Percentiles rank a stretch among this genome's conserved stretches.
Conservation (phyloP, 2,888 invertebrate species). For the Candidula unifasciata region DNA sequence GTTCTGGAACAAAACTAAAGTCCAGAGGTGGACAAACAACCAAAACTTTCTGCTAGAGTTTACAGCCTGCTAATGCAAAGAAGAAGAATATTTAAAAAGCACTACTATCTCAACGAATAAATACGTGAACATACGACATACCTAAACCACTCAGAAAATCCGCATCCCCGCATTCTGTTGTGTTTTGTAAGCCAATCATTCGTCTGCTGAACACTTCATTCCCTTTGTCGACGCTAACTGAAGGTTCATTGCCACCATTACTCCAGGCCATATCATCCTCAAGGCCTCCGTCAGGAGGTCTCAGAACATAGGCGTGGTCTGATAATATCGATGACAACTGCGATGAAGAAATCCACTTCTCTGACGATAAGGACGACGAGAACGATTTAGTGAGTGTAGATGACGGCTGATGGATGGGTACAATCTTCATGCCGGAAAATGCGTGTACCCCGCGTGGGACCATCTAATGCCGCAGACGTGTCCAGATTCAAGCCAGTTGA, state of each 20-base stretch:
- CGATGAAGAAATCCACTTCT: not conserved
- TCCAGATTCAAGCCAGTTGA: too few relatives aligned
- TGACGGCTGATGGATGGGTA: not conserved
- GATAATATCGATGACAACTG: not conserved
- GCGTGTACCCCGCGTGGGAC: constrained; percentile 14
- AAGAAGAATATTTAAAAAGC: too few relatives aligned
- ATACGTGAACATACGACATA: not conserved
- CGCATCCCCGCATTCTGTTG: not conserved
- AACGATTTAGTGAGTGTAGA: not conserved
- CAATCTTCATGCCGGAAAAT: not conserved
- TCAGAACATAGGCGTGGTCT: constrained; percentile 23
- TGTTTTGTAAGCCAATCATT: not conserved
- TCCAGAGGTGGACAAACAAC: too few relatives aligned
- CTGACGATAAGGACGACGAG: not conserved
- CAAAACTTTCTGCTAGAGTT: too few relatives aligned
- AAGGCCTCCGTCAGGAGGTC: too few relatives aligned
- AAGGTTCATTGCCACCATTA: not conserved
- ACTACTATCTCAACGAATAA: too few relatives aligned
- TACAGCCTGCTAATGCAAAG: too few relatives aligned
- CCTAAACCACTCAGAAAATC: constrained; percentile 31
- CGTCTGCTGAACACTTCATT: constrained; percentile 1
- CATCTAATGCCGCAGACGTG: not conserved
- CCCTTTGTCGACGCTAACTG: too few relatives aligned
- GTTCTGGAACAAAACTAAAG: too few relatives aligned
- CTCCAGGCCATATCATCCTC: not conserved